Conservation (phyloP, 2,888 invertebrate species). For the Atethmia centrago region DNA sequence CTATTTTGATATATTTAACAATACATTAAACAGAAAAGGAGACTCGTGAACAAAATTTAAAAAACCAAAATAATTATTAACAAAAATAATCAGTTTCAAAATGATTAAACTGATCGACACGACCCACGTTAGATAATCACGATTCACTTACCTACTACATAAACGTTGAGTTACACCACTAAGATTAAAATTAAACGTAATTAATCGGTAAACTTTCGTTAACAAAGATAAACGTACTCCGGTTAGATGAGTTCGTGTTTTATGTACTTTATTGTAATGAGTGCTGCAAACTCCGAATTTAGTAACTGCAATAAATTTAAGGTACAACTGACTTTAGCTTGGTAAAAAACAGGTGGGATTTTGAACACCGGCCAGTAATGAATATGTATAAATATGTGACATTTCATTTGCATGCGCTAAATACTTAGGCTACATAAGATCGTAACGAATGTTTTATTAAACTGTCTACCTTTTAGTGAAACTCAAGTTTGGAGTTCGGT, state of each 20-base stretch:
- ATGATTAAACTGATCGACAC: slow-evolving; percentile 21
- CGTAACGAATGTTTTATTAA: neutral
- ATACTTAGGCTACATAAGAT: neutral
- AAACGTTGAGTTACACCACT: slow-evolving; percentile 52
- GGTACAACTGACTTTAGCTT: slow-evolving; percentile 24
- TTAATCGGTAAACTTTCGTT: slow-evolving; percentile 58
- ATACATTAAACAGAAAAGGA: no score
- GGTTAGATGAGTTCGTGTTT: slow-evolving; percentile 60
- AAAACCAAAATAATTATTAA: neutral
- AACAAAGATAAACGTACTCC: slow-evolving; percentile 61
- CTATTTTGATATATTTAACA: neutral
- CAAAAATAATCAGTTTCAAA: neutral
- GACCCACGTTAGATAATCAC: slow-evolving; percentile 31
- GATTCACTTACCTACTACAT: slow-evolving; percentile 47
- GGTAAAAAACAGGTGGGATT: slow-evolving; percentile 37
- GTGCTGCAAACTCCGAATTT: slow-evolving; percentile 46
- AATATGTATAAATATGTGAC: slow-evolving; percentile 16
- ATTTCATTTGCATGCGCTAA: slow-evolving; percentile 11
- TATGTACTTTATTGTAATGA: slow-evolving; percentile 60
- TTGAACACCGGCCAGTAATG: slow-evolving; percentile 24
- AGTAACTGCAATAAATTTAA: slow-evolving; percentile 58
- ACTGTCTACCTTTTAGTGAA: neutral
- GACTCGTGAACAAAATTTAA: neutral
- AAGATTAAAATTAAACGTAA: slow-evolving; percentile 62
- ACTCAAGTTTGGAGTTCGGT: neutral